Evolutionary conservation across 2,888 invertebrate genomes (phyloP), one percentile per base, ranked within the genome.

Genomic region (Cloeon dipterum): DNA sequence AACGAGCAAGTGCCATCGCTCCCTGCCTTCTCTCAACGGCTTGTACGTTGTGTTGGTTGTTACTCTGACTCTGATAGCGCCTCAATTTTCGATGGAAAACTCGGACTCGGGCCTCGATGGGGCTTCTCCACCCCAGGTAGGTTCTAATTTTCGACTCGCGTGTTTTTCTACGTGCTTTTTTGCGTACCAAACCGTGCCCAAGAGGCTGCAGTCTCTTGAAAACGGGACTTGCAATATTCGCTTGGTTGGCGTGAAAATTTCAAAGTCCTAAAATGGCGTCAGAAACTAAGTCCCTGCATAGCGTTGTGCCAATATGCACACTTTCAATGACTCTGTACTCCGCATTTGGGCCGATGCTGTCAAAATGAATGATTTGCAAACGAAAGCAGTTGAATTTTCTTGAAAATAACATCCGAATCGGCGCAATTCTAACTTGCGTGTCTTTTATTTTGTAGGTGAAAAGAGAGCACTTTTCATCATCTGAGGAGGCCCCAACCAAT

Each of bases 231-330:
- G 26, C 37, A 34, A 19, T 25, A 21, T 33, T 20, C 34, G 21
- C 32, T 26, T 26, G 20, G 19, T 26, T 32, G 21, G 38, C 39
- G 40, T 56, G 63, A 67, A 68, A 58, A 67, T 66, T 67, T 68
- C 67, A 67, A 77, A 77, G 76, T 77, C 75, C 74, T 73, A 77
- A 77, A 74, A 79, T 78, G 78, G 78, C 78, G 78, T 72, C 76
- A 70, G 67, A 65, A 65, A 65, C 65, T 66, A 68, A 72, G 69
- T 70, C 67, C 69, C 65, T 20, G 10, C 26, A 14, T 25, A 8
- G 11, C 17, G 19, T 20, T 19, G 3, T 4, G 14, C 16, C 13
- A 3, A 7, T 10, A 5, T 11, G 8, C 23, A 17, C 8, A 21
- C 16, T 4, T 10, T 17, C 33, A n/a, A 4, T n/a, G 2, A 17